Conservation (phyloP, 1,140 invertebrate genomes). For the Medauroidea extradentata region DNA sequence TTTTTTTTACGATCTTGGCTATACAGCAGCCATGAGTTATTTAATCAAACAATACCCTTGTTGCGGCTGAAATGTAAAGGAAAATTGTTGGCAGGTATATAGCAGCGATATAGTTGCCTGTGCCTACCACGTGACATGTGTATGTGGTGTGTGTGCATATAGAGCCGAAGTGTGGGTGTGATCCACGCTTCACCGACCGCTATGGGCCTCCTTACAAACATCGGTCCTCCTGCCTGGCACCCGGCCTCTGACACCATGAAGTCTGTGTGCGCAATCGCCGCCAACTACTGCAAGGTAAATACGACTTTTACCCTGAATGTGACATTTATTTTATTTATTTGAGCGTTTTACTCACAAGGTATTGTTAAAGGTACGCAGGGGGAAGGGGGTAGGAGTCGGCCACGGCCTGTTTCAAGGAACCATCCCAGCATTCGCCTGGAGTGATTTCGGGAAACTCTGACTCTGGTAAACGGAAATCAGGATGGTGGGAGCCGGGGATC, state of each 20-base stretch:
- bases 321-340: not conserved
- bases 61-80: not conserved
- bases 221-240: slow-evolving; percentile 78
- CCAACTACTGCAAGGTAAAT: slow-evolving; percentile 58
- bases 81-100: too few relatives aligned
- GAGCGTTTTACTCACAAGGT: not conserved
- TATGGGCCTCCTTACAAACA: slow-evolving; percentile 76
- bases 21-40: not conserved
- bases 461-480: too few relatives aligned
- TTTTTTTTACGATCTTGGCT: too few relatives aligned
- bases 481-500: too few relatives aligned
- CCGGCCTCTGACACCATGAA: slow-evolving; percentile 67
- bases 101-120: not conserved
- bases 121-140: not conserved
- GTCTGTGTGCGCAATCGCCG: slow-evolving; percentile 54
- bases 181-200: slow-evolving; percentile 76
- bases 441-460: too few relatives aligned
- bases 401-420: too few relatives aligned
- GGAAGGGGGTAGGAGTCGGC: not conserved
- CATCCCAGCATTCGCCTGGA: too few relatives aligned
- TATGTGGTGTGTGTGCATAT: slow-evolving; percentile 26
- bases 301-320: not conserved
- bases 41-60: not conserved
- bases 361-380: not conserved
- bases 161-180: slow-evolving; percentile 69